Base-by-base conservation (phyloP, 2,797 vertebrate genomes). In the Neosilurus hyrtlii region DNA sequence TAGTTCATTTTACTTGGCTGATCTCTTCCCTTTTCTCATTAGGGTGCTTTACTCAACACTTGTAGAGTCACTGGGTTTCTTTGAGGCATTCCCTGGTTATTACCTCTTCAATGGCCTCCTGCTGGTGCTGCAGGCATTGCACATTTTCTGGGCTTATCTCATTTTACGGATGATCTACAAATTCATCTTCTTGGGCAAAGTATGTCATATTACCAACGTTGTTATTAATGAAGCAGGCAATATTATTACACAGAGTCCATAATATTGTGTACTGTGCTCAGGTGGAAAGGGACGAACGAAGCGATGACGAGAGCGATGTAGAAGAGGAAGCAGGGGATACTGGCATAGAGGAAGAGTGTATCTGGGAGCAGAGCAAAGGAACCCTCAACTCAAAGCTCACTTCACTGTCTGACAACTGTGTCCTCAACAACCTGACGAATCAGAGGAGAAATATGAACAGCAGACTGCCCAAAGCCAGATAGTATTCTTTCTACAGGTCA, bases 131-230 rank as follows among this genome's bases (percentile, higher is more conserved):
- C 97, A 98, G 89, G 70, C 91, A 1, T 93, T 99, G 49, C 97
- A 99, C 43, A 10, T 97, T 83, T 99, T 97, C 92, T 99, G 97
- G 98, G 96, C 96, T 15, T 95, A 91, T 80, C 92, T 99, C 26
- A 97, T 99, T 88, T 89, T 98, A 67, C 95, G 93, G n/a, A 98
- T 99, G 97, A 85, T 97, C 87, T 93, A 86, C 90, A 96, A 93
- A 86, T 97, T 98, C 87, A 30, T 93, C 59, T 91, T 92, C 84
- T 72, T 90, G 76, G 98, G 98, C 88, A 95, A 94, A 94, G 97
- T 98, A 91, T 84, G 92, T 51, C 67, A 30, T 24, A 14, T 35
- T 56, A 57, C 1, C 24, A 43, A 61, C 0, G 37, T 49, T 62
- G 35, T 62, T 75, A 59, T n/a, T 61, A 24, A 63, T 22, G n/a